These are phyloP conservation scores for Anoplophora glabripennis DNA, from an alignment of 1,140 invertebrate species.

Conservation along the genomic window DNA sequence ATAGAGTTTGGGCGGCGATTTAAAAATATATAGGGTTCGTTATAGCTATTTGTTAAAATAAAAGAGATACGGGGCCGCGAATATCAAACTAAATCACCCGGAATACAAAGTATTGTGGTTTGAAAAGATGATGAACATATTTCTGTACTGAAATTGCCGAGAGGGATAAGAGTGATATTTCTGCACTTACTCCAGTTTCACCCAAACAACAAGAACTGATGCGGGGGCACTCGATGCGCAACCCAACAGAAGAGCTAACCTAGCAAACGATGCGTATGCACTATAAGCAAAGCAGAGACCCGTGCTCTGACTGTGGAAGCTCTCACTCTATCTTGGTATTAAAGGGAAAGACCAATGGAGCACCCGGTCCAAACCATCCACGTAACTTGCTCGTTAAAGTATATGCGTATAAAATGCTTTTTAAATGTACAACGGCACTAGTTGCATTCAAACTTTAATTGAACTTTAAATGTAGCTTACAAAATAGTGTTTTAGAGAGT, in stretches of 20 bases:
- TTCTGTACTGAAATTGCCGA: background rate
- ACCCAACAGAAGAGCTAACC: slow-evolving; percentile 44
- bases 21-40: no score
- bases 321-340: slow-evolving; percentile 48
- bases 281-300: slow-evolving; percentile 47
- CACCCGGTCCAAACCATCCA: slow-evolving; percentile 13
- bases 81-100: no score
- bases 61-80: no score
- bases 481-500: background rate
- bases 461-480: background rate
- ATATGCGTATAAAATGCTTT: no score
- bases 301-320: slow-evolving; percentile 45
- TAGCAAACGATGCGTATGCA: slow-evolving; percentile 40
- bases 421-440: no score
- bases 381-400: no score
- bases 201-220: no score
- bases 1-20: no score
- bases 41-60: no score
- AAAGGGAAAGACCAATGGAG: slow-evolving; percentile 44
- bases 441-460: background rate
- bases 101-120: no score
- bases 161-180: slow-evolving; percentile 2
- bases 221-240: slow-evolving; percentile 36
- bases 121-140: no score
- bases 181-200: background rate